Conservation (phyloP, 2,113 vertebrate genomes). For the Anoplopoma fimbria region DNA sequence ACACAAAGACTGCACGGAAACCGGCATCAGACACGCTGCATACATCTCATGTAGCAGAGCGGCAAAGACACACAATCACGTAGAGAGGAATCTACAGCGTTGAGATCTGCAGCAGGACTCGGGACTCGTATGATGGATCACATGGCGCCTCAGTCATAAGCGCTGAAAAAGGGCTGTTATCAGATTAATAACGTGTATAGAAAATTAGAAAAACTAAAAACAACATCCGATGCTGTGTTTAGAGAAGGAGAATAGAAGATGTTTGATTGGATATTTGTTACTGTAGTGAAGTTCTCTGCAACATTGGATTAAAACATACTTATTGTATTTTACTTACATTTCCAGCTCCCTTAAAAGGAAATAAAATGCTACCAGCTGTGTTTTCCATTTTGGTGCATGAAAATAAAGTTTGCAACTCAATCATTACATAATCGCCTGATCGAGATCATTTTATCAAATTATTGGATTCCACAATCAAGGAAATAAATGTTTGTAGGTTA, state of each 20-base stretch:
- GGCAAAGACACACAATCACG: neutral
- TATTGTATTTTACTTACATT: neutral
- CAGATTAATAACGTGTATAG: neutral
- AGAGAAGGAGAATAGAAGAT: neutral
- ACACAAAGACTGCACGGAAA: slow-evolving; percentile 42
- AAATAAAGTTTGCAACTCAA: neutral
- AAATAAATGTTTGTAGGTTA: neutral
- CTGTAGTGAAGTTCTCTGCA: neutral
- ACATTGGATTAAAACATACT: neutral
- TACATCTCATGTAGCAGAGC: neutral
- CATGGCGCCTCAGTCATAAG: neutral
- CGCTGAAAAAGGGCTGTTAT: neutral
- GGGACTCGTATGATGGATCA: neutral
- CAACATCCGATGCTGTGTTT: neutral
- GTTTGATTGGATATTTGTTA: neutral
- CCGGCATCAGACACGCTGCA: neutral
- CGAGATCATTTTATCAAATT: neutral
- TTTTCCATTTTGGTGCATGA: neutral
- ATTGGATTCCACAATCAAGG: neutral
- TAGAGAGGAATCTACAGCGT: neutral
- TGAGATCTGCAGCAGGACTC: neutral
- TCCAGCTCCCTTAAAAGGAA: neutral
- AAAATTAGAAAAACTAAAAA: too few relatives aligned
- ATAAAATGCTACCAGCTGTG: neutral
- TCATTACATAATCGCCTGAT: neutral